Base-by-base conservation (phyloP, 2,888 invertebrate genomes). In the Caenorhabditis sp. region DNA sequence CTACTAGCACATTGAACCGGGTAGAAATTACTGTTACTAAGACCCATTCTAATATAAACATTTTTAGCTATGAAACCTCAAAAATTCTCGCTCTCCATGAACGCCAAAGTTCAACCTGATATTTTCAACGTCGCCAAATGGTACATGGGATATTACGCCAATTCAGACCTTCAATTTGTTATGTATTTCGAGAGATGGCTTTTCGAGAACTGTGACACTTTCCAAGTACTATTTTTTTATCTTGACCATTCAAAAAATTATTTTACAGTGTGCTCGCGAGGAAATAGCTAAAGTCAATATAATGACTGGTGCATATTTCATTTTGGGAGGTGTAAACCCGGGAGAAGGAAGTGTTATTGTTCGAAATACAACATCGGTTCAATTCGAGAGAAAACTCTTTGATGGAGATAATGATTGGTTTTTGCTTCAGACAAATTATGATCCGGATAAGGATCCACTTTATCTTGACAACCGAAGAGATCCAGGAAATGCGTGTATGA, bases 391-490 rank as follows among this genome's bases (percentile, higher is more conserved):
- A 38, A 80, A 75, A 52, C 61, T 81, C 43, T 74, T 74, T 64
- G 81, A 77, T 58, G 72, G 75, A 7, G 76, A 78, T 59, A 78
- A 80, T 57, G 74, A 73, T 52, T 83, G 83, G 83, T 83, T 65
- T 54, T 14, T 83, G 50, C 67, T 83, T 57, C 83, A 83, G 60
- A 83, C 83, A 5, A 83, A 83, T 66, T 83, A 83, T 52, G 83
- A 83, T 59, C 83, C 83, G 17, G 80, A 81, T 53, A 64, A 78
- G 76, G 53, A 76, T 52, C 80, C 80, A 5, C 72, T 90, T 3
- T 89, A 89, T 77, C 84, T 89, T 49, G 91, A 91, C 83, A 90
- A 91, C 77, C 87, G 91, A 20, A 84, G 90, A n/a, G 89, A 89
- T 14, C 90, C 90, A 1, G 90, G 89, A 14, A 88, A 89, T 66